These are phyloP conservation scores for Cossypha niveicapilla DNA, from an alignment of 2,797 vertebrate genomes.

Conservation along the genomic window DNA sequence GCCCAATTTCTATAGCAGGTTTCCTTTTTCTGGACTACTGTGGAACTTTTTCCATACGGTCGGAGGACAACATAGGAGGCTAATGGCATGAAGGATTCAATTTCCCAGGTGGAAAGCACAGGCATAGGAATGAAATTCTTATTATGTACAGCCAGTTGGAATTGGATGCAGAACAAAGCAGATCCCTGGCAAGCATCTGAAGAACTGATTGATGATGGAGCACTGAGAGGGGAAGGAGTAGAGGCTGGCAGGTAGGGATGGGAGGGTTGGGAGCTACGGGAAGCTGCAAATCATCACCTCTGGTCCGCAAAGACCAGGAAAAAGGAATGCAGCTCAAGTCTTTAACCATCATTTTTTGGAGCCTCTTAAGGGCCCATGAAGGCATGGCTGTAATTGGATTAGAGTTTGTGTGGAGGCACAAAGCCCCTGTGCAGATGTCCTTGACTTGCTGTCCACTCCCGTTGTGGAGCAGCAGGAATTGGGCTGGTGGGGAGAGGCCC, in stretches of 20 bases:
- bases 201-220: slow-evolving; percentile 17
- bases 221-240: not conserved
- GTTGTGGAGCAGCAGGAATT: not conserved
- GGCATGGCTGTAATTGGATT: slow-evolving; percentile 39
- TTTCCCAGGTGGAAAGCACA: slow-evolving; percentile 4
- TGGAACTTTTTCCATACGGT: not conserved
- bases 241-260: not conserved
- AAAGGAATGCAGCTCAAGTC: not conserved
- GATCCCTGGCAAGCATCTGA: slow-evolving; percentile 31
- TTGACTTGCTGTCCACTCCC: not conserved
- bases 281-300: slow-evolving; percentile 5
- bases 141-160: slow-evolving; percentile 33
- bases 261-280: not conserved
- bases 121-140: slow-evolving; percentile 24
- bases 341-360: slow-evolving; percentile 16
- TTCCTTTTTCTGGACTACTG: not conserved
- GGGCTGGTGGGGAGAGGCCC: not conserved
- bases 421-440: not conserved
- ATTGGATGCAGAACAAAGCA: slow-evolving; percentile 50
- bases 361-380: slow-evolving; percentile 17
- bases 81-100: slow-evolving; percentile 8
- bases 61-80: not conserved
- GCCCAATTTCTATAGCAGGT: not conserved
- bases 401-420: slow-evolving; percentile 13
- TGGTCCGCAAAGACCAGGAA: not conserved